Conservation (phyloP, 2,113 vertebrate species). For the Camelus bactrianus region DNA sequence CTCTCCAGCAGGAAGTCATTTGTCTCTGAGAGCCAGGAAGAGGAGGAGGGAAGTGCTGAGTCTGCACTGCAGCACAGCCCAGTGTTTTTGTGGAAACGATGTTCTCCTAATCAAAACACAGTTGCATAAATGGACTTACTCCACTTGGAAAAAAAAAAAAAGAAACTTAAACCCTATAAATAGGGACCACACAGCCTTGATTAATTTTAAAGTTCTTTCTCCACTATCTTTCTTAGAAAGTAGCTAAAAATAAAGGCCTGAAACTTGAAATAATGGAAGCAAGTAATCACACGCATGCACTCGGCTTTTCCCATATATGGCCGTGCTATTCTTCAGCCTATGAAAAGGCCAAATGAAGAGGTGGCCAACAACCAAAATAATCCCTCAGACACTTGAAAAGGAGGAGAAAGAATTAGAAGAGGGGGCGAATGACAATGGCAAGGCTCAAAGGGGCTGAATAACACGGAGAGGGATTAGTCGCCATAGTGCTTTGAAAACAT, state of each 20-base stretch:
- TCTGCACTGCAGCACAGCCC: slow-evolving; percentile 33
- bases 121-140: slow-evolving; percentile 57
- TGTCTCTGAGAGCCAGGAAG: slow-evolving; percentile 56
- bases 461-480: slow-evolving; percentile 49
- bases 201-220: slow-evolving; percentile 64
- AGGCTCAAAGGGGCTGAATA: slow-evolving; percentile 51
- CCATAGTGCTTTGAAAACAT: slow-evolving; percentile 56
- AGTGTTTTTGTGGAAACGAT: slow-evolving; percentile 54
- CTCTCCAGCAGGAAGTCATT: slow-evolving; percentile 73
- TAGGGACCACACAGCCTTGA: slow-evolving; percentile 46
- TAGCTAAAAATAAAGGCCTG: slow-evolving; percentile 77
- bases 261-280: slow-evolving; percentile 74
- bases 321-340: slow-evolving; percentile 59
- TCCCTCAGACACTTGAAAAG: slow-evolving; percentile 60
- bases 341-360: slow-evolving; percentile 78
- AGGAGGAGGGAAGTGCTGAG: slow-evolving; percentile 32
- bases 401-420: background rate
- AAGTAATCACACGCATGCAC: slow-evolving; percentile 33
- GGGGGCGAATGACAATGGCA: background rate
- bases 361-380: slow-evolving; percentile 77
- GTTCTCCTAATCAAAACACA: slow-evolving; percentile 52
- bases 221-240: slow-evolving; percentile 68
- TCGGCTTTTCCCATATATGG: slow-evolving; percentile 76
- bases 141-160: slow-evolving; percentile 3
- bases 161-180: slow-evolving; percentile 54